Percentiles rank a stretch among this genome's conserved stretches.
Evolutionary conservation across 2,113 vertebrate genomes (phyloP).

Genomic region (Cnemophilus loriae): DNA sequence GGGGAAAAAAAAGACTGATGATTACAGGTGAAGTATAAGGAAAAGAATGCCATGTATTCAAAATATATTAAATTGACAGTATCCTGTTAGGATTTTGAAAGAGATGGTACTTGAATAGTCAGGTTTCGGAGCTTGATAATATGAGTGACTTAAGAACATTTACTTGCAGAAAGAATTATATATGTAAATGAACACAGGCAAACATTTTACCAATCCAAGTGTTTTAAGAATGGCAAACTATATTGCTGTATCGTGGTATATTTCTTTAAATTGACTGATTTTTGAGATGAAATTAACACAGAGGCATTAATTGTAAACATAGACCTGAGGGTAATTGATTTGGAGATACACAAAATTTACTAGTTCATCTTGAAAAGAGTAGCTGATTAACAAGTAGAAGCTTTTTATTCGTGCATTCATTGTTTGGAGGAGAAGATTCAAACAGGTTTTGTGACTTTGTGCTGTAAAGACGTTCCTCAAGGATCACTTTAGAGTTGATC

Average conservation of each 20-base stretch:
- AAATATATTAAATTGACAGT: background rate
- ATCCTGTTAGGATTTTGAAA: background rate
- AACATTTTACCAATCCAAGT: background rate
- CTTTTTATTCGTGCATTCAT: background rate
- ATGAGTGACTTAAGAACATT: background rate
- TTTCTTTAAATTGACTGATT: background rate
- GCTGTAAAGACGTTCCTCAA: background rate
- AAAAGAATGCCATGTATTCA: background rate
- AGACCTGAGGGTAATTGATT: background rate
- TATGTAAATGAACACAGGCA: background rate
- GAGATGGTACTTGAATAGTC: background rate
- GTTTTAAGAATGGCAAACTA: background rate
- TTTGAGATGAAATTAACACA: background rate
- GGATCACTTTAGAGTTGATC: background rate
- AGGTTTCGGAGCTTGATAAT: background rate
- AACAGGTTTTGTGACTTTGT: background rate
- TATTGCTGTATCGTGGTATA: background rate
- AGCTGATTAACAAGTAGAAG: background rate
- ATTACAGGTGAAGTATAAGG: background rate
- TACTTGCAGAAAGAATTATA: background rate
- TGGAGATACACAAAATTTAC: background rate
- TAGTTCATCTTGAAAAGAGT: background rate
- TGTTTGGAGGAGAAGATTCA: background rate
- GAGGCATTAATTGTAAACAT: background rate
- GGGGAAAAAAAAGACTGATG: rapidly evolving